Conservation (phyloP, 2,797 vertebrate species). For the Alectoris magna region DNA sequence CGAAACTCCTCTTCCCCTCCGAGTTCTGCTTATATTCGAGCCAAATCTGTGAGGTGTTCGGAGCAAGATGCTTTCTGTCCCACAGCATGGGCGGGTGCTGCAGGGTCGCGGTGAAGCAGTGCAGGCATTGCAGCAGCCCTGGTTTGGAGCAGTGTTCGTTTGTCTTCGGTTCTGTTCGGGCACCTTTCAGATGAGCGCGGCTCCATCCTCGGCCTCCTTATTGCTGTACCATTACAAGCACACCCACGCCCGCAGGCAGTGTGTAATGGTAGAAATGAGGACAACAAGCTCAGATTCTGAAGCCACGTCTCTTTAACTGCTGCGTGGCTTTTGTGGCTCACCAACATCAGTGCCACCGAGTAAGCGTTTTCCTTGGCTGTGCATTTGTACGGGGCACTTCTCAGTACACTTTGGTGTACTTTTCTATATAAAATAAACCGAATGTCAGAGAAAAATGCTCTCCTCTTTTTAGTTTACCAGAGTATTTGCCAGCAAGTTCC, state of each 20-base stretch:
- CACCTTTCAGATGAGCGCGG: not conserved
- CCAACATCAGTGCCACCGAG: not conserved
- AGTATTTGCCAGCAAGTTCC: not conserved
- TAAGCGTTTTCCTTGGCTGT: slow-evolving; percentile 11
- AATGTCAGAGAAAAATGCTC: not conserved
- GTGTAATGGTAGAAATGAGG: not conserved
- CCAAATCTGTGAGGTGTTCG: not conserved
- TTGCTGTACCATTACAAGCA: not conserved
- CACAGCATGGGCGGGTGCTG: too few species aligned
- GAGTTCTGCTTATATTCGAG: not conserved
- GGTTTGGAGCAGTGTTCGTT: too few species aligned
- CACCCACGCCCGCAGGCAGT: not conserved
- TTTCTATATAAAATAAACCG: not conserved
- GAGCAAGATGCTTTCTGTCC: not conserved
- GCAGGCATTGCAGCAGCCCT: too few species aligned
- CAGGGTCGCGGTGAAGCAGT: too few species aligned
- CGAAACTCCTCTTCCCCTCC: not conserved
- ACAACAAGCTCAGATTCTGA: not conserved
- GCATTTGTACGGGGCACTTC: slow-evolving; percentile 22
- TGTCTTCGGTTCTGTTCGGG: not conserved
- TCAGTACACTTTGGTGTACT: accelerated
- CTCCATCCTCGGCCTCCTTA: not conserved
- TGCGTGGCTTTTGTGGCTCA: not conserved
- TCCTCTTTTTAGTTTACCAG: not conserved
- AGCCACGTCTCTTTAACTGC: not conserved